Conservation (phyloP, 2,888 invertebrate species). For the Diabrotica balteata region DNA sequence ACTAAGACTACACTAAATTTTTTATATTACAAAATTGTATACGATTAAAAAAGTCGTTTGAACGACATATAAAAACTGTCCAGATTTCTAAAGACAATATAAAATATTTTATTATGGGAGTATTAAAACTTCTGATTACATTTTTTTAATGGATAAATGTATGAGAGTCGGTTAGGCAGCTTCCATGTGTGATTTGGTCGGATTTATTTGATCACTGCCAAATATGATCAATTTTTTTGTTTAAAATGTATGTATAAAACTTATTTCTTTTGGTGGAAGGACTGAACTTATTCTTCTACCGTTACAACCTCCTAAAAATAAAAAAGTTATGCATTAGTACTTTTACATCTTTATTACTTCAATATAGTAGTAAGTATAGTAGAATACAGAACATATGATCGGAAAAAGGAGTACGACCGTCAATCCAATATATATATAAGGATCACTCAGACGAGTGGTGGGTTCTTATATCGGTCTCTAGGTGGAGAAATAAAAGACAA, state of each 20-base stretch:
- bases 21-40: constrained; percentile 60
- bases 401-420: too few relatives aligned
- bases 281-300: constrained; percentile 53
- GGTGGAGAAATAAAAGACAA: too few relatives aligned
- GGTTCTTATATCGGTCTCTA: too few relatives aligned
- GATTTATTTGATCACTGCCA: constrained; percentile 53
- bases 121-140: constrained; percentile 50
- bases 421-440: too few relatives aligned
- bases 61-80: constrained; percentile 58
- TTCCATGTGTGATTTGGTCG: constrained; percentile 53
- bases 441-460: too few relatives aligned
- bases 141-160: constrained; percentile 39
- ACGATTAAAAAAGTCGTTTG: constrained; percentile 55
- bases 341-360: too few relatives aligned
- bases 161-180: constrained; percentile 52
- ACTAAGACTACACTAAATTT: constrained; percentile 55
- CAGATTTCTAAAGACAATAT: constrained; percentile 57
- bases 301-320: constrained; percentile 50
- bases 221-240: constrained; percentile 53
- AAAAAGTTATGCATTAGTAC: constrained; percentile 22
- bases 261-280: constrained; percentile 32
- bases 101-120: constrained; percentile 56
- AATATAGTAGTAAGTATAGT: too few relatives aligned
- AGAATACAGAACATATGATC: too few relatives aligned
- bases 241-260: constrained; percentile 49